Evolutionary conservation across 2,113 vertebrate genomes (phyloP).

Genomic region (Progne subis): DNA sequence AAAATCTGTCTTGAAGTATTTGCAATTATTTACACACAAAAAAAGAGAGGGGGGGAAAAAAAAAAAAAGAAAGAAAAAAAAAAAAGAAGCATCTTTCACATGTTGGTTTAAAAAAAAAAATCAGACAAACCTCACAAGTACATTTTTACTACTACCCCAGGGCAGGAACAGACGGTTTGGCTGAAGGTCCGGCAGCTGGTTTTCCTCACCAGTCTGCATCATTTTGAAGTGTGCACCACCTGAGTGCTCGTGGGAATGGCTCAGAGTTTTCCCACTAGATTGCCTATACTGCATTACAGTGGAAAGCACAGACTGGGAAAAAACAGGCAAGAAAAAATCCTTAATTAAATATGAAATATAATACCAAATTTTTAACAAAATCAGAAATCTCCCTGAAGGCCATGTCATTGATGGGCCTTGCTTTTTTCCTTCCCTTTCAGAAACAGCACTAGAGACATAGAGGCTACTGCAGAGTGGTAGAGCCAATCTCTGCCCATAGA

Average conservation of each 20-base stretch:
- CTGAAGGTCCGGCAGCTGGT: not conserved
- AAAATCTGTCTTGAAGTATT: not conserved
- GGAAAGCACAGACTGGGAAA: not conserved
- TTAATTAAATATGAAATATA: not conserved
- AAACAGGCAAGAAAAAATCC: not conserved
- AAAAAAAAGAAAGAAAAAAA: too few relatives aligned
- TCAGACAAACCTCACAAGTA: conserved; percentile 4
- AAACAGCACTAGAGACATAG: not conserved
- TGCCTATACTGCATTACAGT: not conserved
- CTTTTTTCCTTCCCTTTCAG: not conserved
- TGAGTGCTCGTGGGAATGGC: not conserved
- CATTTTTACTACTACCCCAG: not conserved
- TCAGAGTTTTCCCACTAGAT: not conserved
- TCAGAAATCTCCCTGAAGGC: not conserved
- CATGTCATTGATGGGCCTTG: not conserved
- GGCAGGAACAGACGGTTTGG: not conserved
- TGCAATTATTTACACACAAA: not conserved
- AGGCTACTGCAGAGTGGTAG: not conserved
- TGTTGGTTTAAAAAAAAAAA: conserved; percentile 3
- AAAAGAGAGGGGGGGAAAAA: not conserved
- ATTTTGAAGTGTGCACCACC: not conserved
- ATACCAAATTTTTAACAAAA: not conserved
- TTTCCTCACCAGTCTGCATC: not conserved
- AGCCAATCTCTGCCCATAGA: not conserved
- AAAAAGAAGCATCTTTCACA: not conserved